A percentile compares a stretch with the other conserved stretches of the same genome.
These are phyloP conservation scores for Laspeyria flexula DNA, from an alignment of 2,888 invertebrate genomes.

Conservation along the genomic window DNA sequence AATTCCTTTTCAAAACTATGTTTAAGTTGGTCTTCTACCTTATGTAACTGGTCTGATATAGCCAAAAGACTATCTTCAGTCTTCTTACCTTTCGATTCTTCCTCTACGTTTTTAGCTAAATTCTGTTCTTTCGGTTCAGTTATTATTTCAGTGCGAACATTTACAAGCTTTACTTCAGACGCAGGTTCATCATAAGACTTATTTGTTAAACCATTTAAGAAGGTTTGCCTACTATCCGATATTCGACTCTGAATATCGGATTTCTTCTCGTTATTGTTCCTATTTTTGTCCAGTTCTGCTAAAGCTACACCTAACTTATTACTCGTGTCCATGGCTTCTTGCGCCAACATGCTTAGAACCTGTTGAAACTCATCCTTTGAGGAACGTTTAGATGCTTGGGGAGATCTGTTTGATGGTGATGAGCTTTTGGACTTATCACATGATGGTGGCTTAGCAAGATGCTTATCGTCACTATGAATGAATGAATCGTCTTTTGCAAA, in stretches of 20 bases:
- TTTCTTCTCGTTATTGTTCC: constrained; percentile 72
- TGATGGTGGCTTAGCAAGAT: constrained; percentile 80
- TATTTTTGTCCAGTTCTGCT: constrained; percentile 84
- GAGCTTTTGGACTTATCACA: constrained; percentile 84
- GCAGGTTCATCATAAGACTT: constrained; percentile 56
- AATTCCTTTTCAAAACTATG: constrained; percentile 79
- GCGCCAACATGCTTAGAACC: constrained; percentile 89
- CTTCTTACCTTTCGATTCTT: constrained; percentile 70
- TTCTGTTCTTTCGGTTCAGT: constrained; percentile 43
- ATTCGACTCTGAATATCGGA: constrained; percentile 79
- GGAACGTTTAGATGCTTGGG: constrained; percentile 79
- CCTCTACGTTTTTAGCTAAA: constrained; percentile 23
- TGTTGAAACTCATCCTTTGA: constrained; percentile 88
- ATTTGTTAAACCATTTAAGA: constrained; percentile 79
- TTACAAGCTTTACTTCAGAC: constrained; percentile 61
- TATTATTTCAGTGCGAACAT: constrained; percentile 58
- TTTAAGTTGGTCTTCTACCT: constrained; percentile 81
- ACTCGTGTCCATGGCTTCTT: constrained; percentile 91
- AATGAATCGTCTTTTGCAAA: constrained; percentile 84
- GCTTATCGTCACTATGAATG: constrained; percentile 80
- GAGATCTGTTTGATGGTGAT: constrained; percentile 86
- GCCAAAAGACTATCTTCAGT: constrained; percentile 82
- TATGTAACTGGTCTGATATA: constrained; percentile 80
- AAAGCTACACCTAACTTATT: constrained; percentile 89
- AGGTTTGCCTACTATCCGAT: constrained; percentile 79